A percentile compares a stretch with the other conserved stretches of the same genome.
phyloP scores from a whole-genome alignment of 2,113 vertebrate genomes.

The Amazona guildingii region DNA sequence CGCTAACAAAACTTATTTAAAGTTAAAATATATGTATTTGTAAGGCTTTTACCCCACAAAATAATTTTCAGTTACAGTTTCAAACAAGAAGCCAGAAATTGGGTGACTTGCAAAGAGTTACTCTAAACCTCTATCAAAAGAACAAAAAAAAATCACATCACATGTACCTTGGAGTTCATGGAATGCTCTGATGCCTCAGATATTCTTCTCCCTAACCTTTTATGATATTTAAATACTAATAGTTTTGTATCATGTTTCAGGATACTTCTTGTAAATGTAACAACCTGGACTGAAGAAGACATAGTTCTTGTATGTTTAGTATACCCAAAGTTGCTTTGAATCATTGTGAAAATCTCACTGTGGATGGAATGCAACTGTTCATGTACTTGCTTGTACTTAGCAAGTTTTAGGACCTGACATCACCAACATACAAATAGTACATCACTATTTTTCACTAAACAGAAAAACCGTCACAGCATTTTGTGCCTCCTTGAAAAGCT shows the following conservation, averaged over 20 bases:
- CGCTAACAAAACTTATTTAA: not conserved
- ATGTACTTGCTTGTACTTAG: not conserved
- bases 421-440: not conserved
- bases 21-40: not conserved
- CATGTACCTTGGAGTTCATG: not conserved
- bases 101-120: not conserved
- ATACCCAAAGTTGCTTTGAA: not conserved
- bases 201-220: not conserved
- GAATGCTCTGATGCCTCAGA: not conserved
- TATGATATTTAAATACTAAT: not conserved
- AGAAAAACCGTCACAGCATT: not conserved
- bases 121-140: not conserved
- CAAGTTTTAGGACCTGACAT: not conserved
- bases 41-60: not conserved
- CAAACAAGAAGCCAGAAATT: not conserved
- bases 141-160: not conserved
- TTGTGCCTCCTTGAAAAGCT: not conserved
- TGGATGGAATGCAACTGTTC: not conserved
- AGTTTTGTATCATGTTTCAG: not conserved
- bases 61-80: not conserved
- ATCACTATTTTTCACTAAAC: not conserved
- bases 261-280: not conserved
- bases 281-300: not conserved
- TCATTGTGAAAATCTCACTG: not conserved
- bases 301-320: not conserved